Conservation (phyloP, 2,113 vertebrate species). For the Cervus canadensis region DNA sequence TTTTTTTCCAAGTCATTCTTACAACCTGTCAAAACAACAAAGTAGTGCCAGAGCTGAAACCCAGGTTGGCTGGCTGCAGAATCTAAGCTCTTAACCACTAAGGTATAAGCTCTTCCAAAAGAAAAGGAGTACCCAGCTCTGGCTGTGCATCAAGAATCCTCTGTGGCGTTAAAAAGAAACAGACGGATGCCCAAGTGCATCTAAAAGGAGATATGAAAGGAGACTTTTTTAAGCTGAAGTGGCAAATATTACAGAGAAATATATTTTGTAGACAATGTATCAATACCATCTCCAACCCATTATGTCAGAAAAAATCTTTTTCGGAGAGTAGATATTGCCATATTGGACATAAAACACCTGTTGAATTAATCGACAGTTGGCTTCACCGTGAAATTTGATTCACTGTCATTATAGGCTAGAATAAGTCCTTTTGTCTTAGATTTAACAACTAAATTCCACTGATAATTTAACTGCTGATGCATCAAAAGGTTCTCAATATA, state of each 20-base stretch:
- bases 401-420: background rate
- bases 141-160: background rate
- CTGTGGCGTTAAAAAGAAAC: constrained; percentile 6
- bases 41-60: background rate
- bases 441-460: constrained; percentile 33
- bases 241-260: background rate
- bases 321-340: background rate
- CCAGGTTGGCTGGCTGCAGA: background rate
- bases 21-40: background rate
- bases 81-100: background rate
- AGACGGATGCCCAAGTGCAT: background rate
- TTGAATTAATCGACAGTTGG: background rate
- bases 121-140: background rate
- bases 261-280: background rate
- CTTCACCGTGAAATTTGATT: background rate
- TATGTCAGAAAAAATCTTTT: background rate
- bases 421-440: constrained; percentile 1
- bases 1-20: background rate
- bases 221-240: background rate
- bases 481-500: background rate
- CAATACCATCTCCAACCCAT: background rate
- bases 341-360: background rate
- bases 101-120: background rate
- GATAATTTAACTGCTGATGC: constrained; percentile 29
- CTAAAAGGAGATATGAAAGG: background rate